Base-by-base conservation (phyloP, 1,140 invertebrate genomes). In the Spodoptera frugiperda region DNA sequence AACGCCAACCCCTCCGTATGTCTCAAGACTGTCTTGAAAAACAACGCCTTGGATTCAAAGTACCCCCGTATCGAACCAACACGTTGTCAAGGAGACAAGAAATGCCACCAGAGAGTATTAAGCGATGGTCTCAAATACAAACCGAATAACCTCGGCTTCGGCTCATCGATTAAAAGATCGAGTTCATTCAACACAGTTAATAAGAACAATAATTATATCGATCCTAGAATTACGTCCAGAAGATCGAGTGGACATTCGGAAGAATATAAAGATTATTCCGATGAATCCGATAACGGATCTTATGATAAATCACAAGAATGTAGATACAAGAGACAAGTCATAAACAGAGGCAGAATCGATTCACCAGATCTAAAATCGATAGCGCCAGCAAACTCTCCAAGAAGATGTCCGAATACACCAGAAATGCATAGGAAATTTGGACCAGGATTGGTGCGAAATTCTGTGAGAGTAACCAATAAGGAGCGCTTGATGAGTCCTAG, bases 161-260 rank as follows among this genome's bases (percentile, higher is more conserved):
- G 88, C 0, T 82, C 87, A 5, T 90, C 93, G 0, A 94, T 94
- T 21, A 91, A 87, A 78, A 84, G 94, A n/a, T 94, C 93, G 9
- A 94, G 93, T 76, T 94, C 93, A 0, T 94, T 94, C 54, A 94
- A 88, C 68, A 93, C 91, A 3, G 94, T 94, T 6, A 94, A 93
- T 68, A 93, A 88, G 76, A 94, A 94, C 46, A 93, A 93, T 49
- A 93, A 94, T 70, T 87, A 87, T 63, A 76, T 92, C 5, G 90
- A 92, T 8, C 75, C 82, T 0, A 82, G 87, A 70, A 77, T 89
- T 19, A 78, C 67, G 0, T 89, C 86, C 0, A 81, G 89, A 59
- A 65, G 90, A 53, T 88, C 88, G 0, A 91, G 90, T 48, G 89
- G 89, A 1, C 87, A 92, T 46, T 91, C 90, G 0, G 89, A 89